phyloP scores from a whole-genome alignment of 2,888 invertebrate genomes.

The Empis stercorea region DNA sequence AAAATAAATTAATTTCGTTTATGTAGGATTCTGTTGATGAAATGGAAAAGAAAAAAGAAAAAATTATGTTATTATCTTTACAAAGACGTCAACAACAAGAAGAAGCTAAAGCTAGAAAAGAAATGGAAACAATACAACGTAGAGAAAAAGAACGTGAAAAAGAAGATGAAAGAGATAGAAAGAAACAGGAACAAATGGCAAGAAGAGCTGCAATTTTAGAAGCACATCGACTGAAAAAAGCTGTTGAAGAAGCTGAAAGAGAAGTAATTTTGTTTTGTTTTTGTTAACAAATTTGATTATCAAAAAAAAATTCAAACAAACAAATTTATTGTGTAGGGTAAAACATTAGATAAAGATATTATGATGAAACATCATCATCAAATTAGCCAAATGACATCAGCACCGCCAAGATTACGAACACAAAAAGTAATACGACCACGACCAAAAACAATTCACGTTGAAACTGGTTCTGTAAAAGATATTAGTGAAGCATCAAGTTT shows the following conservation, averaged over 20 bases:
- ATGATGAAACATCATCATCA: slow-evolving; percentile 42
- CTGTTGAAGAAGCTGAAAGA: slow-evolving; percentile 79
- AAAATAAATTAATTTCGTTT: slow-evolving; percentile 5
- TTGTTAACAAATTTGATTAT: no score
- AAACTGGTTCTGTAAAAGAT: slow-evolving; percentile 58
- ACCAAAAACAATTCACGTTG: slow-evolving; percentile 85
- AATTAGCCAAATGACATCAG: slow-evolving; percentile 22
- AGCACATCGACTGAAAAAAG: slow-evolving; percentile 87
- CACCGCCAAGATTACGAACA: slow-evolving; percentile 48
- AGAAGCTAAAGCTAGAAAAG: slow-evolving; percentile 70
- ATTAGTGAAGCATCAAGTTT: slow-evolving; percentile 63
- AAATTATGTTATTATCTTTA: slow-evolving; percentile 76
- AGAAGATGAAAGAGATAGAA: slow-evolving; percentile 59
- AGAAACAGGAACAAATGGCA: slow-evolving; percentile 72
- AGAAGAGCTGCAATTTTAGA: slow-evolving; percentile 78
- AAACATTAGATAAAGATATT: slow-evolving; percentile 60
- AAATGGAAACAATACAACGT: slow-evolving; percentile 63
- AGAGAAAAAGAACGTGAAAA: slow-evolving; percentile 64
- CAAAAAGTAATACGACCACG: slow-evolving; percentile 58
- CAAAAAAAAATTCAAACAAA: not conserved
- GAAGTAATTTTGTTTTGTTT: slow-evolving; percentile 52
- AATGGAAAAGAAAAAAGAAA: slow-evolving; percentile 86
- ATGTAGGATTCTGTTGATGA: slow-evolving; percentile 72
- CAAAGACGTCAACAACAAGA: slow-evolving; percentile 86
- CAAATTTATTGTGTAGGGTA: slow-evolving; percentile 45